phyloP scores from a whole-genome alignment of 2,797 vertebrate genomes.

The Sphaeramia orbicularis region DNA sequence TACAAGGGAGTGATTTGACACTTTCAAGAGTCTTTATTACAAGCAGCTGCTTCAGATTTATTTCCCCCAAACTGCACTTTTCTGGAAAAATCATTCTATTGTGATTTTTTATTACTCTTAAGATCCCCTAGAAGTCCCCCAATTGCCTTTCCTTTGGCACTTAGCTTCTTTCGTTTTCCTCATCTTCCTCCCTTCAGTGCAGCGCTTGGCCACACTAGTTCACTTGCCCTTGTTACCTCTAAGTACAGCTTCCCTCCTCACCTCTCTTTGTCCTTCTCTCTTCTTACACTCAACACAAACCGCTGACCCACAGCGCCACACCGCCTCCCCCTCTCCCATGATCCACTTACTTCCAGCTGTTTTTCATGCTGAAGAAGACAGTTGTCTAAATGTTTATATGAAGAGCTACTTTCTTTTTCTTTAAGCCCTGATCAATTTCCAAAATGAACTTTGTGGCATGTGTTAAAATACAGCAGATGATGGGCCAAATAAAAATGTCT shows the following conservation, averaged over 20 bases:
- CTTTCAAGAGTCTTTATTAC: slow-evolving; percentile 78
- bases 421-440: slow-evolving; percentile 82
- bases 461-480: slow-evolving; percentile 75
- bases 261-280: slow-evolving; percentile 69
- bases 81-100: slow-evolving; percentile 80
- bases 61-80: slow-evolving; percentile 74
- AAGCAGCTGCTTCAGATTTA: slow-evolving; percentile 83
- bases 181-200: slow-evolving; percentile 62
- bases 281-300: slow-evolving; percentile 72
- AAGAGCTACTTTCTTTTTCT: slow-evolving; percentile 84
- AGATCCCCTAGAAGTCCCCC: slow-evolving; percentile 71
- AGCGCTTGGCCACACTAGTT: slow-evolving; percentile 54
- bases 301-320: slow-evolving; percentile 65
- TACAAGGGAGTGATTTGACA: slow-evolving; percentile 62
- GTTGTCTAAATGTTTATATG: slow-evolving; percentile 89
- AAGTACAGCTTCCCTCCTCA: slow-evolving; percentile 60
- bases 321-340: slow-evolving; percentile 67
- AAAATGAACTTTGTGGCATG: slow-evolving; percentile 78
- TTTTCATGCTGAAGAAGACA: slow-evolving; percentile 86
- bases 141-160: slow-evolving; percentile 64
- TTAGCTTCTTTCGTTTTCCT: slow-evolving; percentile 49
- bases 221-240: slow-evolving; percentile 59
- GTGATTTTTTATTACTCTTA: slow-evolving; percentile 73
- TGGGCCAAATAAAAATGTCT: slow-evolving; percentile 62
- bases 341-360: slow-evolving; percentile 87